Evolutionary conservation across 2,113 vertebrate species (phyloP), one percentile per base, ranked within the genome.

Genomic region (Amblyornis subalaris): DNA sequence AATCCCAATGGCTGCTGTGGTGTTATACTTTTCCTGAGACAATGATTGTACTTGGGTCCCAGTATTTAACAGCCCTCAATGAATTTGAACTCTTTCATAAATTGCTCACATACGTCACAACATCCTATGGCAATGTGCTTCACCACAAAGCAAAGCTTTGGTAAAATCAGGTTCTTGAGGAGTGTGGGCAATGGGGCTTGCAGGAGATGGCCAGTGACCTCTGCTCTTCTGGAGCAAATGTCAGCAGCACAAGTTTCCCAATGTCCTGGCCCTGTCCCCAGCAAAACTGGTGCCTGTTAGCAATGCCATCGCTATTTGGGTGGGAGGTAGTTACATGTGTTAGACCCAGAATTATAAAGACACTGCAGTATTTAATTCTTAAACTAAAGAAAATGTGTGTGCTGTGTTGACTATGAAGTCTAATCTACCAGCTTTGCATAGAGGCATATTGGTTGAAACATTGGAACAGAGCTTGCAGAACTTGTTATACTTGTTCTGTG

Each of bases 401-500:
- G 15, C 29, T 92, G 29, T 66, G 64, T 58, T 65, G 55, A 53
- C 18, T 70, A 21, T 19, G 64, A 82, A 85, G 47, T 55, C 60
- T 87, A 26, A 70, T 77, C 62, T 76, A 47, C 42, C 2, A 2
- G 57, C 44, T 85, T 61, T 65, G 67, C 89, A 78, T 69, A 88
- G 71, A 93, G 29, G 38, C 38, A 83, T 57, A 89, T 83, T 83
- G 60, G 81, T 38, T 88, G 74, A 85, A 94, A 76, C 88, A 35
- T 16, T 88, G 87, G 85, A 82, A 83, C 51, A n/a, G 44, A 90
- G 31, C 84, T 85, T 74, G 95, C 75, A 74, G 75, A 84, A 96
- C 94, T 85, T 66, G 91, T 91, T 96, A 42, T 73, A 74, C 94
- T 90, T 80, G 93, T 93, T 96, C 78, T 80, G 64, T 86, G 93